These are phyloP conservation scores for Netelia melanura DNA, from an alignment of 2,888 invertebrate genomes.

Conservation along the genomic window DNA sequence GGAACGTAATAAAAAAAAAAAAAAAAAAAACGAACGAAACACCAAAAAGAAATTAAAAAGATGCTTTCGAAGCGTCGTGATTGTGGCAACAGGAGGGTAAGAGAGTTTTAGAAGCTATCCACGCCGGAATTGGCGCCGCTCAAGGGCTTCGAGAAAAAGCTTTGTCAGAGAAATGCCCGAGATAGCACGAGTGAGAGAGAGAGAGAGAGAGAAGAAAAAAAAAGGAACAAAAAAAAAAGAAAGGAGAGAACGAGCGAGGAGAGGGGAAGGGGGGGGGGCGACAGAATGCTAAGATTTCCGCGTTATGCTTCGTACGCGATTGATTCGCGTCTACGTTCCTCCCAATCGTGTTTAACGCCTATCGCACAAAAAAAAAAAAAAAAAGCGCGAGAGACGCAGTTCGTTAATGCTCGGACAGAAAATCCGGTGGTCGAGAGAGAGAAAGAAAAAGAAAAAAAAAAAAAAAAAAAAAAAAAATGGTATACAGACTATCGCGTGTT, in stretches of 20 bases:
- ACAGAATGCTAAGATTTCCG: conserved; percentile 50
- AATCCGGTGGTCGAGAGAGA: background rate
- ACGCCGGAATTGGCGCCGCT: conserved; percentile 66
- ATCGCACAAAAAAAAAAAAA: background rate
- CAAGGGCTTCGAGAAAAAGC: conserved; percentile 68
- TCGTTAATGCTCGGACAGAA: background rate
- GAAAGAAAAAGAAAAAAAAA: background rate
- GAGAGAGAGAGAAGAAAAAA: conserved; percentile 36
- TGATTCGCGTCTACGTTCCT: conserved; percentile 23
- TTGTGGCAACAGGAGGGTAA: conserved; percentile 24
- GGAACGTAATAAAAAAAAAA: conserved; percentile 13
- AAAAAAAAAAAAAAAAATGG: background rate
- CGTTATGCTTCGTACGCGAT: conserved; percentile 42
- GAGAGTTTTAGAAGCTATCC: conserved; percentile 44
- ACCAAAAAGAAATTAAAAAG: conserved; percentile 23
- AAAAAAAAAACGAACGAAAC: no score
- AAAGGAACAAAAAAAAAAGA: conserved; percentile 17
- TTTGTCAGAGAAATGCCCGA: conserved; percentile 68
- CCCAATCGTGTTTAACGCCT: background rate
- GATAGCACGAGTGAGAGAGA: conserved; percentile 46
- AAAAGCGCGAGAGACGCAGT: background rate
- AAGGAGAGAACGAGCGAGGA: conserved; percentile 18
- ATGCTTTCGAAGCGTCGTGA: conserved; percentile 51
- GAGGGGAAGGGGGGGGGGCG: conserved; percentile 23
- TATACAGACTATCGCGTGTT: conserved; percentile 55